These are phyloP conservation scores for Brenthis hecate DNA, from an alignment of 2,888 invertebrate species.

Conservation along the genomic window DNA sequence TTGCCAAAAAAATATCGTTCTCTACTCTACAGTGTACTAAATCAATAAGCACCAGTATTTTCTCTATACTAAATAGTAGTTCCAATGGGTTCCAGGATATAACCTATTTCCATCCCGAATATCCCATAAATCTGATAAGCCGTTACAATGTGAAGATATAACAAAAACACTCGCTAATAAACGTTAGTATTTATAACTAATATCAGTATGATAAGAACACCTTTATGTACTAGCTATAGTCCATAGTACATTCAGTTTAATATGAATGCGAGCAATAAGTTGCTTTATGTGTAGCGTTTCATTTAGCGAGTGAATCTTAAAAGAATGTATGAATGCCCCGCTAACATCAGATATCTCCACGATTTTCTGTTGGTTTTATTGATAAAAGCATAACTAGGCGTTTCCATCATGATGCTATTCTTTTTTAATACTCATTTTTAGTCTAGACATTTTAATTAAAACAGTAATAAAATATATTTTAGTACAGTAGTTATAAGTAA, in stretches of 20 bases:
- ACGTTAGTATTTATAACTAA: too few relatives aligned
- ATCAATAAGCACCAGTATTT: too few relatives aligned
- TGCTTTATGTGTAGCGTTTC: slow-evolving; percentile 56
- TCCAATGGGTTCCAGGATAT: too few relatives aligned
- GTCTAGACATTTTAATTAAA: not conserved
- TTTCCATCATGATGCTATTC: slow-evolving; percentile 11
- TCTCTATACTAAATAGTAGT: too few relatives aligned
- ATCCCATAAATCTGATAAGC: too few relatives aligned
- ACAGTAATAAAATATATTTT: too few relatives aligned
- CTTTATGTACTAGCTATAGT: not conserved
- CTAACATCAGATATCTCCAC: slow-evolving; percentile 24
- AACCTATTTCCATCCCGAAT: too few relatives aligned
- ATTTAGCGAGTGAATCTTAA: slow-evolving; percentile 54
- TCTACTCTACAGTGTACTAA: too few relatives aligned
- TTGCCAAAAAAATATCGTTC: too few relatives aligned
- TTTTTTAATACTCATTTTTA: not conserved
- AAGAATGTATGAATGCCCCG: slow-evolving; percentile 28
- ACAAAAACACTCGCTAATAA: too few relatives aligned
- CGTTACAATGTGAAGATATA: too few relatives aligned
- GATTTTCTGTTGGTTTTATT: slow-evolving; percentile 27
- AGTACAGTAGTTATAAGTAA: too few relatives aligned
- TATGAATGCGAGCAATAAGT: slow-evolving; percentile 20
- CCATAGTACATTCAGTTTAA: not conserved
- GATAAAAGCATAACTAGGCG: slow-evolving; percentile 15
- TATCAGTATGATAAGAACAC: not conserved